Conservation (phyloP, 2,888 invertebrate species). For the Polylopha cassiicola region DNA sequence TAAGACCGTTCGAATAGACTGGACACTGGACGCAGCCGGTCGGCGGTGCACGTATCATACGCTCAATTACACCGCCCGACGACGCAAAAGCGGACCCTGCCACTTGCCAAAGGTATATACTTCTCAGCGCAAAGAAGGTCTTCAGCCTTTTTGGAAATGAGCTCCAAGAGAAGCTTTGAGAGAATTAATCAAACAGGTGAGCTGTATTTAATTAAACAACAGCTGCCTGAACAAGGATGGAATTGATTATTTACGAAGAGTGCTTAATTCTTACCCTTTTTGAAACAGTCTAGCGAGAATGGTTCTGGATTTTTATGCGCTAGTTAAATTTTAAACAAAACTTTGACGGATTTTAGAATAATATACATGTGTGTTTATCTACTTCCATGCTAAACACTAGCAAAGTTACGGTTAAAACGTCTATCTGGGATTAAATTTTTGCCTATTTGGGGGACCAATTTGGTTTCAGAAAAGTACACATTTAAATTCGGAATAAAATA, state of each 20-base stretch:
- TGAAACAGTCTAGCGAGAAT: too few relatives aligned
- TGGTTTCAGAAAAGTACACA: too few relatives aligned
- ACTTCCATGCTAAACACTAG: too few relatives aligned
- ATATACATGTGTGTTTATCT: too few relatives aligned
- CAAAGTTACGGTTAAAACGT: too few relatives aligned
- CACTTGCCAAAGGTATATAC: conserved; percentile 8
- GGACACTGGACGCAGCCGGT: conserved; percentile 54
- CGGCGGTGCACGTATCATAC: conserved; percentile 57
- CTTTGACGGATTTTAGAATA: too few relatives aligned
- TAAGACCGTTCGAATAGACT: conserved; percentile 39
- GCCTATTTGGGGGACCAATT: too few relatives aligned
- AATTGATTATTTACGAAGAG: conserved; percentile 13
- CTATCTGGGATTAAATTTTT: too few relatives aligned
- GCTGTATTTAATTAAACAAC: conserved; percentile 28
- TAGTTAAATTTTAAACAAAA: too few relatives aligned
- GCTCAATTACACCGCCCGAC: conserved; percentile 60
- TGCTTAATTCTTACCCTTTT: too few relatives aligned
- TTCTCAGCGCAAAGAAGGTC: conserved; percentile 27
- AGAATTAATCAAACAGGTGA: conserved; percentile 29
- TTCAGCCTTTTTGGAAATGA: conserved; percentile 21
- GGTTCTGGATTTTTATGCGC: too few relatives aligned
- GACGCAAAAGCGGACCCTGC: conserved; percentile 25
- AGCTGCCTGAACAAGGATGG: conserved; percentile 21
- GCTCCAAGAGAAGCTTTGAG: conserved; percentile 14
- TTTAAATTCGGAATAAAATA: too few relatives aligned